Evolutionary conservation across 2,888 invertebrate species (phyloP), one percentile per base, ranked within the genome.

Genomic region (Stictocephala bisonia): DNA sequence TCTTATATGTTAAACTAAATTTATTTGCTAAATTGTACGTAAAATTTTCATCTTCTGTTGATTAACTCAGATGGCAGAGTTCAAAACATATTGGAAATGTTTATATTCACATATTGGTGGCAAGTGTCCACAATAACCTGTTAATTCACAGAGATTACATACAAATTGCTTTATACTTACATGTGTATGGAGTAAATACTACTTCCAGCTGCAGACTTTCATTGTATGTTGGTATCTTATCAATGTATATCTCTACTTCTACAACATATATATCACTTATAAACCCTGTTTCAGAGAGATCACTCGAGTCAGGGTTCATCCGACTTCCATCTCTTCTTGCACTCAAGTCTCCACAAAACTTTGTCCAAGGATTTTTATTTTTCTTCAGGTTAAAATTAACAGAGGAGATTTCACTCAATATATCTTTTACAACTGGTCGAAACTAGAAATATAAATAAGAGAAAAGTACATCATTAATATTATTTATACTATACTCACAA

Each of bases 151-250:
- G n/a, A n/a, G n/a, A n/a, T n/a, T n/a, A n/a, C n/a, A n/a, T n/a
- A n/a, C n/a, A n/a, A n/a, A n/a, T n/a, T n/a, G n/a, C n/a, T n/a
- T n/a, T n/a, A n/a, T 27, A 79, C 80, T 77, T 81, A 86, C 86
- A 80, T 82, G 81, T 83, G 72, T 82, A 86, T 7, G 85, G 81
- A 9, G 87, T 87, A 74, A 86, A 86, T 29, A 83, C 83, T 29
- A 87, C 83, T 35, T 80, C 80, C n/a, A 87, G 79, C 75, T 84
- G 84, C 18, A 85, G 80, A 26, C 78, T 79, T 73, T 84, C 80
- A 27, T 80, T 81, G 0, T 73, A 73, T 2, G 76, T 71, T 13
- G 85, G 74, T 1, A 79, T 79, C 68, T 81, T 79, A 71, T 82
- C 82, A 0, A 84, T 82, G 20, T 86, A 82, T 76, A 87, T 84